Evolutionary conservation across 2,797 vertebrate genomes (phyloP), one percentile per base, ranked within the genome.

Genomic region (Chlorospingus flavigularis): DNA sequence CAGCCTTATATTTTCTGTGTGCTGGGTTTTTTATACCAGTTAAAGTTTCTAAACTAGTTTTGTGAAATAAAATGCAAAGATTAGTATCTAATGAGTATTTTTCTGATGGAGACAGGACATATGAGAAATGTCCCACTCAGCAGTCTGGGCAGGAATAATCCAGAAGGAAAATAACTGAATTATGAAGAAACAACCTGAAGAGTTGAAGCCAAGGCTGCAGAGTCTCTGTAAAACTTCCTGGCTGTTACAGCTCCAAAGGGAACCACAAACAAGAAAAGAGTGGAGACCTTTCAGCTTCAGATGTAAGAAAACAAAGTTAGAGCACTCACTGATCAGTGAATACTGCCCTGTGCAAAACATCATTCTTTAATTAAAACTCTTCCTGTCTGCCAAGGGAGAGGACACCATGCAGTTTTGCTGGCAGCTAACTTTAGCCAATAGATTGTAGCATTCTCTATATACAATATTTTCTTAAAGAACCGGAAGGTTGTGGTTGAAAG

Each of bases 391-490:
- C 67, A 78, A 67, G 39, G 48, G 30, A 58, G 42, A 63, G 54
- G 67, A 25, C 40, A 82, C 45, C 11, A 11, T 67, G 71, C 57
- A 35, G 30, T 50, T 93, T 66, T 65, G 19, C 57, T 91, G 77
- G 43, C 37, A 89, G 53, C 26, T 88, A 47, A 33, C 45, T 90
- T 86, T 45, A 71, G 13, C 18, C 39, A 77, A 42, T 39, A 63
- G 13, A 24, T 42, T 50, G 35, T 62, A 35, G 13, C 17, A 24
- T 79, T 76, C 33, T 81, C 5, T 60, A 11, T 61, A 39, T 57
- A 30, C n/a, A 72, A 9, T 79, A 73, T 73, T 88, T 96, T 91
- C 42, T 82, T 70, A 16, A 79, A 79, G 47, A 92, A 33, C 11
- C 6, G 7, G 60, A 86, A 62, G 18, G 10, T 13, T 54, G 47